A percentile compares a stretch with the other conserved stretches of the same genome.
phyloP scores from a whole-genome alignment of 2,113 vertebrate genomes.

The Scomber japonicus region DNA sequence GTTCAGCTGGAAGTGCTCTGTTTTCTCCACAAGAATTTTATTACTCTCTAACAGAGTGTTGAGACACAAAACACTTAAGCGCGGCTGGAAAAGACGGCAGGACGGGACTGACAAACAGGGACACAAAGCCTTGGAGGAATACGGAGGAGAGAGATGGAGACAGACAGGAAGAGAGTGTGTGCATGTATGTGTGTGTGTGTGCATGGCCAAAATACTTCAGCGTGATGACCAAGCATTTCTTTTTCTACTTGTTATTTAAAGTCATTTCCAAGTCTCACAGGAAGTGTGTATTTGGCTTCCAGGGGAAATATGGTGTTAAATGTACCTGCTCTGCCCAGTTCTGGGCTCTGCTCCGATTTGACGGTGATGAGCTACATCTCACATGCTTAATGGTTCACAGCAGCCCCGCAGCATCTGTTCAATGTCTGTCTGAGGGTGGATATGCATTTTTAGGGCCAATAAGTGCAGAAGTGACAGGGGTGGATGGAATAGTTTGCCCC shows the following conservation, averaged over 20 bases:
- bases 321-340: constrained; percentile 66
- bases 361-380: constrained; percentile 66
- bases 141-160: constrained; percentile 53
- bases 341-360: constrained; percentile 36
- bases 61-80: constrained; percentile 76
- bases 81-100: constrained; percentile 49
- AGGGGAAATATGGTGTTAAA: constrained; percentile 54
- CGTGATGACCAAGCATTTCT: constrained; percentile 44
- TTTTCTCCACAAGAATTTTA: constrained; percentile 80
- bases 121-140: constrained; percentile 57
- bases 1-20: constrained; percentile 80
- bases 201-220: constrained; percentile 29
- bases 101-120: constrained; percentile 54
- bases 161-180: constrained; percentile 29
- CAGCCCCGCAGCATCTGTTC: constrained; percentile 78
- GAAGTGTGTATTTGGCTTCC: constrained; percentile 50
- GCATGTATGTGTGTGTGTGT: background rate
- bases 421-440: constrained; percentile 72
- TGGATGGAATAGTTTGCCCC: constrained; percentile 54
- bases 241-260: constrained; percentile 21
- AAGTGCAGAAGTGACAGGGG: constrained; percentile 66
- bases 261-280: constrained; percentile 51
- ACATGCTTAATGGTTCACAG: constrained; percentile 65
- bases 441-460: constrained; percentile 62
- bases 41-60: constrained; percentile 74